Conservation (phyloP, 2,888 invertebrate genomes). For the Galeopsomyia nigrocyanea region DNA sequence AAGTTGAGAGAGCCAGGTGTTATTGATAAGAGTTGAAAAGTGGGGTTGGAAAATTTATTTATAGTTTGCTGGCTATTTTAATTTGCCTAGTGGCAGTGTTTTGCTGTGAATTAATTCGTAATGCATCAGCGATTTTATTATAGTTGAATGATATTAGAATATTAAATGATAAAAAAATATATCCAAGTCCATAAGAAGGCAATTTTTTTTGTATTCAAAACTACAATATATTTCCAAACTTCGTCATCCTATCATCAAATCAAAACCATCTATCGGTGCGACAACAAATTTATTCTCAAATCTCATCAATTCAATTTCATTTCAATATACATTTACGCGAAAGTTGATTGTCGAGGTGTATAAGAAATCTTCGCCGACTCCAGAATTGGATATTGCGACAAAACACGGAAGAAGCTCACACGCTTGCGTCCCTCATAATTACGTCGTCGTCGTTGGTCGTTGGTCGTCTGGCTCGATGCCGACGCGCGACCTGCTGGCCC, state of each 20-base stretch:
- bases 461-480: slow-evolving; percentile 8
- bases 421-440: slow-evolving; percentile 17
- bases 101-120: too few relatives aligned
- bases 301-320: background rate
- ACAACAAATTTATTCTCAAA: background rate
- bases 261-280: background rate
- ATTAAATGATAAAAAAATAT: too few relatives aligned
- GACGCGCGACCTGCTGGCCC: slow-evolving; percentile 2
- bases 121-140: too few relatives aligned
- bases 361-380: background rate
- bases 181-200: too few relatives aligned
- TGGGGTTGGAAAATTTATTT: background rate
- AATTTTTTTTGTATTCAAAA: too few relatives aligned
- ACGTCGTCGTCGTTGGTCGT: background rate
- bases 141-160: too few relatives aligned
- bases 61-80: background rate
- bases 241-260: background rate
- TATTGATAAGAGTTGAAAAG: background rate
- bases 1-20: background rate
- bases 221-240: too few relatives aligned
- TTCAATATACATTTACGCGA: background rate
- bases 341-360: background rate
- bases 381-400: too few relatives aligned
- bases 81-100: background rate
- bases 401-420: background rate